phyloP scores from a whole-genome alignment of 2,113 vertebrate species.

The Oenanthe melanoleuca region DNA sequence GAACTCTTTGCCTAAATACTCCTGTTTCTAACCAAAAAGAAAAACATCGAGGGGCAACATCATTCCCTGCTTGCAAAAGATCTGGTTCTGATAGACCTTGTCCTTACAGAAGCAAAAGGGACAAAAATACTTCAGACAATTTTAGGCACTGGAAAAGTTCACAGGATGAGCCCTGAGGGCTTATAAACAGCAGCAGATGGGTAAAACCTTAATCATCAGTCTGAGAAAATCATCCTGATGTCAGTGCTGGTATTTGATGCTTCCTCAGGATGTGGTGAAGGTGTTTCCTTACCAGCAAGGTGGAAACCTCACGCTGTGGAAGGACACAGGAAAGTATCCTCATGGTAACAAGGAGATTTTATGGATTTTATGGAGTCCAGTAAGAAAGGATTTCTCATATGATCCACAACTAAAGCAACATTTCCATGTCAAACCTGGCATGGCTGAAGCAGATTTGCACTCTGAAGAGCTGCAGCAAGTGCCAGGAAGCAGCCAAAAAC shows the following conservation, averaged over 20 bases:
- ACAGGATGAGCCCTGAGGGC: background rate
- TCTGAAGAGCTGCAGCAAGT: background rate
- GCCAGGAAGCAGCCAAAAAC: background rate
- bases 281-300: background rate
- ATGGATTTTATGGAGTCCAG: background rate
- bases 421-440: background rate
- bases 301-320: background rate
- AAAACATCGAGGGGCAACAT: background rate
- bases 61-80: background rate
- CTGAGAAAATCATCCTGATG: slow-evolving; percentile 25
- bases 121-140: background rate
- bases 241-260: background rate
- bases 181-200: slow-evolving; percentile 18
- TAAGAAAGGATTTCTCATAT: background rate
- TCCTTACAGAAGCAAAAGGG: background rate
- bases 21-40: background rate
- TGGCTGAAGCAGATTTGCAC: background rate
- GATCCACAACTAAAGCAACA: background rate
- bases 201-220: background rate
- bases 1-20: background rate
- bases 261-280: background rate
- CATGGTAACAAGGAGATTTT: background rate
- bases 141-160: background rate
- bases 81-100: background rate
- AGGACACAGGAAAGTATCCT: background rate